Evolutionary conservation across 1,140 invertebrate genomes (phyloP).

Genomic region (Zaprionus lachaisei): DNA sequence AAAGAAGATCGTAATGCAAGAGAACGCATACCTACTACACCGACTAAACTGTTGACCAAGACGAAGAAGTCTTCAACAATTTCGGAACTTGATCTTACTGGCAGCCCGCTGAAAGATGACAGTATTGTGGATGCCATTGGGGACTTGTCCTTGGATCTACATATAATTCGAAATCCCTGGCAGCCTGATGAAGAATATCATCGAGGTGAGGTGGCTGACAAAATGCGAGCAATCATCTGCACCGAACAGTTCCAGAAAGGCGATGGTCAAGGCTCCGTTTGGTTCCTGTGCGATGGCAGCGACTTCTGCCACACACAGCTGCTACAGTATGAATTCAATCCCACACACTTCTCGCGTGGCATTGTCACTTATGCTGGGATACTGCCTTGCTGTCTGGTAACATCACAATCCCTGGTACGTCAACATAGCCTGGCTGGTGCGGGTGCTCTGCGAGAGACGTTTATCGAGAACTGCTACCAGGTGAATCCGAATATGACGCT

Average conservation of each 20-base stretch:
- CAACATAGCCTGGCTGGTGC: constrained; percentile 26
- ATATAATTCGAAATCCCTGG: constrained; percentile 67
- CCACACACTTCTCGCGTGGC: constrained; percentile 60
- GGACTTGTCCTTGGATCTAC: constrained; percentile 66
- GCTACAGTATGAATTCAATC: constrained; percentile 66
- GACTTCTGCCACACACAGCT: constrained; percentile 64
- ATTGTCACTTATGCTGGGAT: constrained; percentile 65
- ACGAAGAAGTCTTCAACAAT: not conserved
- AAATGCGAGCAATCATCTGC: constrained; percentile 63
- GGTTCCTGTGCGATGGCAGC: constrained; percentile 73
- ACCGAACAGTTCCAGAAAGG: constrained; percentile 56
- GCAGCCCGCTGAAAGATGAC: constrained; percentile 80
- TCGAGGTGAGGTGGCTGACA: constrained; percentile 51
- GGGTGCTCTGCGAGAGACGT: constrained; percentile 42
- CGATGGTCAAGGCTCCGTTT: constrained; percentile 66
- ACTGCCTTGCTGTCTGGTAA: constrained; percentile 53
- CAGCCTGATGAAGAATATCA: constrained; percentile 74
- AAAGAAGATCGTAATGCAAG: constrained; percentile 57
- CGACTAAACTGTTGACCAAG: constrained; percentile 42
- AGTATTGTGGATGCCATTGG: constrained; percentile 70
- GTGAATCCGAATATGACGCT: constrained; percentile 69
- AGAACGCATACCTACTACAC: constrained; percentile 40
- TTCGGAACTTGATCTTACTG: constrained; percentile 68
- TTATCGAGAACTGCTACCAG: constrained; percentile 75
- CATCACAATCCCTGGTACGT: constrained; percentile 54